These are phyloP conservation scores for Myotis myotis DNA, from an alignment of 2,797 vertebrate species.

Conservation along the genomic window DNA sequence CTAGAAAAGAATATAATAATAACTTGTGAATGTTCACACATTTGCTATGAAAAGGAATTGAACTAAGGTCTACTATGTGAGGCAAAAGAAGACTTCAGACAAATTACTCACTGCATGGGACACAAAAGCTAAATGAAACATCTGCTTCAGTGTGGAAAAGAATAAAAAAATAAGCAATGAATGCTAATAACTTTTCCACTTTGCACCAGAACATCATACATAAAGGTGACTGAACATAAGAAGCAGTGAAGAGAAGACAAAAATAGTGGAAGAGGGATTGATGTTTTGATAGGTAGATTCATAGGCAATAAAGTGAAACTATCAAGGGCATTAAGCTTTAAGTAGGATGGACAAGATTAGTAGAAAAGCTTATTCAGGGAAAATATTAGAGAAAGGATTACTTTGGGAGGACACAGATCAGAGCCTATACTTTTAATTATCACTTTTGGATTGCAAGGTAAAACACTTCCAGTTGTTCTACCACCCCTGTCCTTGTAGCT, in stretches of 20 bases:
- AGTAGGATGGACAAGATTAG: not conserved
- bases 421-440: not conserved
- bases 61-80: not conserved
- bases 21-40: conserved; percentile 47
- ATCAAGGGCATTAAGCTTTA: not conserved
- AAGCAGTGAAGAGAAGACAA: not conserved
- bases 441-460: not conserved
- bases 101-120: not conserved
- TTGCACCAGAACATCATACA: not conserved
- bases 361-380: conserved; percentile 14
- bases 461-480: not conserved
- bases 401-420: not conserved
- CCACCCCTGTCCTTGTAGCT: not conserved
- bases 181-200: not conserved
- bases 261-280: not conserved
- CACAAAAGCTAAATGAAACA: not conserved
- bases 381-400: conserved; percentile 2
- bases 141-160: not conserved
- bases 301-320: not conserved
- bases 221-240: not conserved
- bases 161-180: not conserved
- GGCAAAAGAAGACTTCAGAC: not conserved
- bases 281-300: not conserved
- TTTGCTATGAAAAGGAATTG: conserved; percentile 31
- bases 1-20: conserved; percentile 67